phyloP scores from a whole-genome alignment of 2,888 invertebrate genomes.

The Bruchidius siliquastri region DNA sequence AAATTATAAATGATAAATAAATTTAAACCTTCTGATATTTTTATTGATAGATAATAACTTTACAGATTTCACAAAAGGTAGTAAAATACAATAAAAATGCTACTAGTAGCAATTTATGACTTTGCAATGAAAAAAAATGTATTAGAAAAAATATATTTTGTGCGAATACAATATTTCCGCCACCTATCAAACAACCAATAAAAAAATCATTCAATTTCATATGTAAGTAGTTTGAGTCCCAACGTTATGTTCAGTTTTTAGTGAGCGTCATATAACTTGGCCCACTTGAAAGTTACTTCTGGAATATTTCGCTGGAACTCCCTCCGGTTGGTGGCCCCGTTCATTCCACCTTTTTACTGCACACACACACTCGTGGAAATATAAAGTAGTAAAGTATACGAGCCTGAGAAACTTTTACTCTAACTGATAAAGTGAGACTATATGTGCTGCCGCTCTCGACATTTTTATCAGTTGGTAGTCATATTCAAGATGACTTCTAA shows the following conservation, averaged over 20 bases:
- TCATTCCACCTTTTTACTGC: background rate
- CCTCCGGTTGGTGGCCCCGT: background rate
- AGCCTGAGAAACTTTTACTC: background rate
- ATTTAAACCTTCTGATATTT: too few relatives aligned
- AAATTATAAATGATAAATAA: too few relatives aligned
- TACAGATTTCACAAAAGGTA: too few relatives aligned
- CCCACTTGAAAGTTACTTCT: background rate
- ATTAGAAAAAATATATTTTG: too few relatives aligned
- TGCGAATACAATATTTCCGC: too few relatives aligned
- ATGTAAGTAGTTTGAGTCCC: too few relatives aligned
- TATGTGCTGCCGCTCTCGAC: background rate
- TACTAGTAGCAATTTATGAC: too few relatives aligned
- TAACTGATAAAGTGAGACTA: background rate
- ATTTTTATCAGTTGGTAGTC: background rate
- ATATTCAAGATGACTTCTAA: background rate
- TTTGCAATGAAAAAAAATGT: too few relatives aligned
- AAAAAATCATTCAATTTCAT: too few relatives aligned
- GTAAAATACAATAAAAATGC: too few relatives aligned
- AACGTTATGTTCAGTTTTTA: background rate
- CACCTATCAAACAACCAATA: too few relatives aligned
- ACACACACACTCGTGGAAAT: background rate
- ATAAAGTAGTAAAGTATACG: background rate
- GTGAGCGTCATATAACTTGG: background rate
- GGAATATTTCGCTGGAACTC: background rate
- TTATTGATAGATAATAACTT: too few relatives aligned